These are phyloP conservation scores for Anolis carolinensis DNA, from an alignment of 2,113 vertebrate species.

Conservation along the genomic window DNA sequence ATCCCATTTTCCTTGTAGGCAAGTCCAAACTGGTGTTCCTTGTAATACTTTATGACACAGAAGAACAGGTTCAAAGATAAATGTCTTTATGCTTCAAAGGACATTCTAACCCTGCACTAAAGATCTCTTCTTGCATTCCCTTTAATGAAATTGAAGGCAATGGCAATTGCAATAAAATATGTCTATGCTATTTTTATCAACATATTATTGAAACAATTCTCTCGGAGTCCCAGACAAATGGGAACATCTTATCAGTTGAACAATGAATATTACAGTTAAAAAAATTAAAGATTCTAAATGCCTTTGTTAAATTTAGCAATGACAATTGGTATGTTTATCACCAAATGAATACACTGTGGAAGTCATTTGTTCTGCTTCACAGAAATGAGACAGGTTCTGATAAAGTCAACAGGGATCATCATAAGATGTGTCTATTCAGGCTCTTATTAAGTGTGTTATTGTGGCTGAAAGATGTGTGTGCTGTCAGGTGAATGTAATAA, in stretches of 20 bases:
- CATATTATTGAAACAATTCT: constrained; percentile 27
- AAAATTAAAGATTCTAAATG: constrained; percentile 31
- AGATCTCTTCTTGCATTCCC: not conserved
- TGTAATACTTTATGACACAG: not conserved
- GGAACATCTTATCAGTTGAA: not conserved
- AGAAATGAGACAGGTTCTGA: constrained; percentile 30
- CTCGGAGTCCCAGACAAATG: not conserved
- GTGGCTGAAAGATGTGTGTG: not conserved
- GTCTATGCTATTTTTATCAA: constrained; percentile 16
- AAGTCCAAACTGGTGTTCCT: not conserved
- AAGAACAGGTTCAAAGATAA: not conserved
- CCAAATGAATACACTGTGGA: not conserved
- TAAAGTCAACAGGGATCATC: not conserved
- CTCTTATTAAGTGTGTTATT: constrained; percentile 14
- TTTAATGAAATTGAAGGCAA: not conserved
- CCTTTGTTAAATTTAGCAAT: not conserved
- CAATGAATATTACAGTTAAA: constrained; percentile 11
- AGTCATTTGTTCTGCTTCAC: constrained; percentile 4
- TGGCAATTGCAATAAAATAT: constrained; percentile 19
- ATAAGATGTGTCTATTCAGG: not conserved
- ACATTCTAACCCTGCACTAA: not conserved
- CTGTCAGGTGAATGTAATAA: not conserved
- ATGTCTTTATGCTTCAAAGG: not conserved
- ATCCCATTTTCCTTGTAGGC: not conserved
- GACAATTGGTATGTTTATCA: constrained; percentile 14